Evolutionary conservation across 2,888 invertebrate genomes (phyloP), one percentile per base, ranked within the genome.

Genomic region (Macrosoma leucophasiata): DNA sequence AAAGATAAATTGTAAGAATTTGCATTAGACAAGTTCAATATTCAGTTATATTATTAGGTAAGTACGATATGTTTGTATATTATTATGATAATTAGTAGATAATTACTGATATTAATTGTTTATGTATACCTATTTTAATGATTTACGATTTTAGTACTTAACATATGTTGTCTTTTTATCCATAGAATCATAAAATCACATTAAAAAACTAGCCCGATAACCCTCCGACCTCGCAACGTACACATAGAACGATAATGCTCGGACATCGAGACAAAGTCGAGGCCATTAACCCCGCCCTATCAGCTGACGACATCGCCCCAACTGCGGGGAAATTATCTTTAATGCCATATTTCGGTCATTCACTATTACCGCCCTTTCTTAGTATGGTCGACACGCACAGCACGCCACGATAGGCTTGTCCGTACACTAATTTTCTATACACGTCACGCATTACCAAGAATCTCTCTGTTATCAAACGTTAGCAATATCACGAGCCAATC

Each of bases 261-360:
- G 67, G 60, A 55, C 63, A 69, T 59, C 61, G 74, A 76, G 75
- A 77, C 79, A 75, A 77, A 76, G 78, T 76, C 68, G 75, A 64
- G 79, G 77, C 49, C 74, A 64, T 63, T 75, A 62, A 74, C 78
- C 81, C 63, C 65, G 34, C 50, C 54, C 68, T 82, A 81, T 84
- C 82, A 82, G 79, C 81, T 79, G 81, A 79, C 79, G 77, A 77
- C 77, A 79, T 72, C 75, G 65, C 58, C 55, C 58, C 60, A 64
- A 65, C 62, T 57, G 62, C 62, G 64, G 62, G 58, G 62, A 72
- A 72, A 72, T 77, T 75, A 79, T 79, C 72, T 73, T 66, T 63
- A 61, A 65, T 61, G 61, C 65, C 51, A 67, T 72, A 71, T 78
- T 72, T 77, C 73, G 75, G 69, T 71, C 68, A 56, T 70, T 71